Base-by-base conservation (phyloP, 2,888 invertebrate species). In the Melanophora roralis region DNA sequence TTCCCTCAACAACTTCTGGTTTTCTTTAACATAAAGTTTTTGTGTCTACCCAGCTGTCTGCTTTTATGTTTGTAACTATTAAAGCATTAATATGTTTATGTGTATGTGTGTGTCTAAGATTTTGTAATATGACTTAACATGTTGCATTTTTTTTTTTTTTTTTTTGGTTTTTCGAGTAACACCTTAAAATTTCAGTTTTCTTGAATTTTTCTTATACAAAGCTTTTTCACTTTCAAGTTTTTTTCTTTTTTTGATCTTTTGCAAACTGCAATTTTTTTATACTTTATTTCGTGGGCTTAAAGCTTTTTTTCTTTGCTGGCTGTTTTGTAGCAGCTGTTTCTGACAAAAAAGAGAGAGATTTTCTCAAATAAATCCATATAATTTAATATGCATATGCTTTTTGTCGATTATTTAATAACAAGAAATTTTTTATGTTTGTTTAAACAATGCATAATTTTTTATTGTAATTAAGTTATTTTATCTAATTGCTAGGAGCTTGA, bases 101-200 rank as follows among this genome's bases (percentile, higher is more conserved):
- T 11, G 51, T 40, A 43, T 45, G 27, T 19, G 27, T 19, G n/a
- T n/a, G n/a, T 51, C 14, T 11, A 40, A 67, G 51, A 62, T 68
- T 73, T 78, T 78, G 78, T 73, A 78, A 73, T 73, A 73, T 78
- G 73, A 68, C 51, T 75, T 75, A 68, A 75, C 67, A 53, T 78
- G 79, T 75, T 79, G 69, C 59, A 71, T 38, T 79, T 69, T 74
- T 69, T 36, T 43, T 64, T 62, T 64, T 36, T 40, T 67, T n/a
- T 43, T 59, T 16, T 40, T 12, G n/a, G 14, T 27, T 36, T 34
- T 40, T 53, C 1, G 51, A 16, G 65, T 49, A 27, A 53, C 3
- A 49, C 32, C n/a, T 40, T 65, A 57, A 36, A 11, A 21, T 60
- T 51, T 38, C 53, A 43, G 49, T 62, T 57, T 55, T 53, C 23